phyloP scores from a whole-genome alignment of 1,140 invertebrate genomes.

The Tetramorium alpestre region DNA sequence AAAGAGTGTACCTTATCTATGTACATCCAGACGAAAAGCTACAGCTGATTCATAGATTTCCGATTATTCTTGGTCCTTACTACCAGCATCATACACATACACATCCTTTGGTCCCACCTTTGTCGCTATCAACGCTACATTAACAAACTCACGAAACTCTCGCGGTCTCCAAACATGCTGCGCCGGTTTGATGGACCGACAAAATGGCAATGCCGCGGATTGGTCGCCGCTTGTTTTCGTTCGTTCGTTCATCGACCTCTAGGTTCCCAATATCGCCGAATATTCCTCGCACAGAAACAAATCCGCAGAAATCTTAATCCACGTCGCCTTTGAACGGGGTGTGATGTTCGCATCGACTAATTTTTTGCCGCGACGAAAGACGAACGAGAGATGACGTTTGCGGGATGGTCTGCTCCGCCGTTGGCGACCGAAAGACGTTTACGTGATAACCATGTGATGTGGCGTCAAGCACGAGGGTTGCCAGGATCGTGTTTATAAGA shows the following conservation, averaged over 20 bases:
- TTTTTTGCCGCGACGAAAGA: neutral
- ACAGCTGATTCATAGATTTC: neutral
- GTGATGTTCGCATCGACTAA: neutral
- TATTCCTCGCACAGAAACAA: neutral
- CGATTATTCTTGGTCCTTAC: conserved; percentile 39
- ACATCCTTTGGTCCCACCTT: conserved; percentile 23
- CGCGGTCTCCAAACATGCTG: no score
- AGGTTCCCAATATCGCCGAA: neutral
- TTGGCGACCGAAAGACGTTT: conserved; percentile 64
- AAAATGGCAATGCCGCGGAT: conserved; percentile 43
- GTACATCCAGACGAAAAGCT: neutral
- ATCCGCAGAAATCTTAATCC: neutral
- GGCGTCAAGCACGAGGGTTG: conserved; percentile 67
- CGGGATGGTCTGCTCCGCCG: conserved; percentile 12
- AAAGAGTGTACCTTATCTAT: conserved; percentile 21
- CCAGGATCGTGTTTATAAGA: conserved; percentile 66
- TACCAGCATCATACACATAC: conserved; percentile 2
- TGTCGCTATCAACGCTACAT: neutral
- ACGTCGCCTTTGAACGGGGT: neutral
- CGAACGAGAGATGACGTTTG: neutral
- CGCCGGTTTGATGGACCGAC: neutral
- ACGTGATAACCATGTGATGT: conserved; percentile 76
- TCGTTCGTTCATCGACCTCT: neutral
- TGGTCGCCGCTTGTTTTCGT: conserved; percentile 3
- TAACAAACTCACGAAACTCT: conserved; percentile 2